These are phyloP conservation scores for Therioaphis trifolii DNA, from an alignment of 2,888 invertebrate species.

Conservation along the genomic window DNA sequence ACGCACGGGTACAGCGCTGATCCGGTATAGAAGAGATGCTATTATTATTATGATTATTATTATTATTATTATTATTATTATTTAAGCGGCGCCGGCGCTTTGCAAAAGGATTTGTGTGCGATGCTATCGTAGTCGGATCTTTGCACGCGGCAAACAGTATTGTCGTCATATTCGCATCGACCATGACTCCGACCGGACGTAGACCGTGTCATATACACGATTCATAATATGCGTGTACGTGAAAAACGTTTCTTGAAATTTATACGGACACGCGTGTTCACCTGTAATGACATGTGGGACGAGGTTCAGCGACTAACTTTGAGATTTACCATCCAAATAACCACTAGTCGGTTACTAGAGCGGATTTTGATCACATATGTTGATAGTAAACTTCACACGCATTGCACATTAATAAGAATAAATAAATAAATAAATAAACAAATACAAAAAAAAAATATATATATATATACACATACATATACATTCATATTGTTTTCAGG, in stretches of 20 bases:
- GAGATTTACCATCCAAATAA: neutral
- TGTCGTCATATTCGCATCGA: neutral
- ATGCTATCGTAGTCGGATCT: neutral
- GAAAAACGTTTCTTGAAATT: neutral
- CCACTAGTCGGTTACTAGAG: neutral
- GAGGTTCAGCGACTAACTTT: neutral
- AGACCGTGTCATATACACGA: too few species aligned
- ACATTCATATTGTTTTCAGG: neutral
- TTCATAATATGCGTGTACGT: too few species aligned
- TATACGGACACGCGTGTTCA: neutral
- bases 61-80: conserved; percentile 8
- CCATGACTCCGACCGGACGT: neutral
- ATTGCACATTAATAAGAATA: neutral
- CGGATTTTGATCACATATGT: neutral
- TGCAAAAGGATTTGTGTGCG: neutral
- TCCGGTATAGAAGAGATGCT: neutral
- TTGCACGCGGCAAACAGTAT: too few species aligned
- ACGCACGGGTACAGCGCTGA: too few species aligned
- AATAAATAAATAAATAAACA: too few species aligned
- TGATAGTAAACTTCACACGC: neutral
- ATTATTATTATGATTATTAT: neutral
- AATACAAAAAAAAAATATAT: too few species aligned
- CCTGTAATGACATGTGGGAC: too few species aligned
- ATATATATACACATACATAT: neutral
- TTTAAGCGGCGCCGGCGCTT: neutral